phyloP scores from a whole-genome alignment of 1,140 invertebrate species.

The Orussus abietinus region DNA sequence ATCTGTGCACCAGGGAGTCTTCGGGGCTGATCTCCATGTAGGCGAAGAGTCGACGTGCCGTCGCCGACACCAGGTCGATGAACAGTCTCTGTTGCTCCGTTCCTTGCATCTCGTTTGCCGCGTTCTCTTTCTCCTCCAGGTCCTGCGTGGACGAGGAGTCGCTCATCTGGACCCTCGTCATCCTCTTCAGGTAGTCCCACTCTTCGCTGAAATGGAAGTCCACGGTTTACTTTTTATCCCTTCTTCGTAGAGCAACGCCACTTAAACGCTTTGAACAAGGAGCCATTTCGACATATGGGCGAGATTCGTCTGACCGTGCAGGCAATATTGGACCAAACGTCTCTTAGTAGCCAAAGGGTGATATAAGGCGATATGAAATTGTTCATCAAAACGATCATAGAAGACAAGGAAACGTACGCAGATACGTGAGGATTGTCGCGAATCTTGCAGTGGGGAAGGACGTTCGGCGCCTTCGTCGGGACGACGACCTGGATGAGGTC shows the following conservation, averaged over 20 bases:
- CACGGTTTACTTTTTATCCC: no score
- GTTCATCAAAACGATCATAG: conserved; percentile 46
- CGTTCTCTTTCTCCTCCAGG: conserved; percentile 50
- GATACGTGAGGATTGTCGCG: conserved; percentile 94
- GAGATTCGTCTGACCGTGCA: no score
- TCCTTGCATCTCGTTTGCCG: conserved; percentile 50
- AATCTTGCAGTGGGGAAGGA: conserved; percentile 87
- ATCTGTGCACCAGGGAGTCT: conserved; percentile 65
- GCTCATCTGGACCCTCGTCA: conserved; percentile 42
- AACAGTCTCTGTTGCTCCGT: conserved; percentile 77
- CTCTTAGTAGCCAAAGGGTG: no score
- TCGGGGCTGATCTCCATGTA: conserved; percentile 74
- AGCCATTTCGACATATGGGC: no score
- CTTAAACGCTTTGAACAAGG: no score
- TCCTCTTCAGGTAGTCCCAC: conserved; percentile 76
- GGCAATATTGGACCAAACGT: no score
- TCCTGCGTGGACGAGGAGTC: conserved; percentile 32
- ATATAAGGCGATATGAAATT: conserved; percentile 50
- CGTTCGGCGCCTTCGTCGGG: conserved; percentile 84
- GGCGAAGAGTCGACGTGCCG: conserved; percentile 68
- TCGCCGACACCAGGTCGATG: conserved; percentile 68
- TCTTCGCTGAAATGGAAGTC: conserved; percentile 85
- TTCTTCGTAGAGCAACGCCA: no score
- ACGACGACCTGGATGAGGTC: conserved; percentile 93
- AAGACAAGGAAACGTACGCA: conserved; percentile 62